Conservation (phyloP, 2,888 invertebrate species). For the Chloroclysta siterata region DNA sequence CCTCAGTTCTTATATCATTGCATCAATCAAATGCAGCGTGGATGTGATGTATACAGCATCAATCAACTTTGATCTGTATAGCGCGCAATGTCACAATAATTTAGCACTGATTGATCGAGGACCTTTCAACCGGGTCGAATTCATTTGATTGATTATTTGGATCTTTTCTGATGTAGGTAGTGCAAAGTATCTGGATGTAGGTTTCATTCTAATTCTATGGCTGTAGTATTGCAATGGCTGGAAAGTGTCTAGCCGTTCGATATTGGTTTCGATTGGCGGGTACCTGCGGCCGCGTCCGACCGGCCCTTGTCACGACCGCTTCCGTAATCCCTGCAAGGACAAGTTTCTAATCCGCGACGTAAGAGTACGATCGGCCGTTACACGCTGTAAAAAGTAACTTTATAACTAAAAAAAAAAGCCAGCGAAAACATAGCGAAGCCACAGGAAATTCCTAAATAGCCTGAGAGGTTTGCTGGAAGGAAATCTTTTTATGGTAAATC, state of each 20-base stretch:
- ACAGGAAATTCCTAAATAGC: no score
- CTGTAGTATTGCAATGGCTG: slow-evolving; percentile 7
- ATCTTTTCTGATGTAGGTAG: no score
- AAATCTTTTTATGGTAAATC: no score
- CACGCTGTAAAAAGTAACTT: no score
- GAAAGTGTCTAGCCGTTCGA: slow-evolving; percentile 23
- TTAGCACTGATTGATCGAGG: slow-evolving; percentile 19
- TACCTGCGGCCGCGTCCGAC: slow-evolving; percentile 10
- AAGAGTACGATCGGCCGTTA: no score
- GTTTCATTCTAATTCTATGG: background rate
- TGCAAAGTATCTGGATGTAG: no score
- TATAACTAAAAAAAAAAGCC: no score
- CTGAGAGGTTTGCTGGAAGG: no score
- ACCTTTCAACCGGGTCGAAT: slow-evolving; percentile 20
- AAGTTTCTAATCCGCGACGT: slow-evolving; percentile 24
- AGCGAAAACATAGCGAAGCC: no score
- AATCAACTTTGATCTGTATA: slow-evolving; percentile 19
- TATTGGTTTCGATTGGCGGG: slow-evolving; percentile 2
- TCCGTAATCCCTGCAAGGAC: slow-evolving; percentile 27
- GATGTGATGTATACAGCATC: slow-evolving; percentile 25
- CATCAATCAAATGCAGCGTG: slow-evolving; percentile 20
- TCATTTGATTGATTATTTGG: slow-evolving; percentile 1
- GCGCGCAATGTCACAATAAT: slow-evolving; percentile 28
- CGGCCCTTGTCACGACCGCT: slow-evolving; percentile 30
- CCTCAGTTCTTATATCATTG: background rate